A percentile compares a stretch with the other conserved stretches of the same genome.
Evolutionary conservation across 1,140 invertebrate species (phyloP).

Genomic region (Anagrus nilaparvatae): DNA sequence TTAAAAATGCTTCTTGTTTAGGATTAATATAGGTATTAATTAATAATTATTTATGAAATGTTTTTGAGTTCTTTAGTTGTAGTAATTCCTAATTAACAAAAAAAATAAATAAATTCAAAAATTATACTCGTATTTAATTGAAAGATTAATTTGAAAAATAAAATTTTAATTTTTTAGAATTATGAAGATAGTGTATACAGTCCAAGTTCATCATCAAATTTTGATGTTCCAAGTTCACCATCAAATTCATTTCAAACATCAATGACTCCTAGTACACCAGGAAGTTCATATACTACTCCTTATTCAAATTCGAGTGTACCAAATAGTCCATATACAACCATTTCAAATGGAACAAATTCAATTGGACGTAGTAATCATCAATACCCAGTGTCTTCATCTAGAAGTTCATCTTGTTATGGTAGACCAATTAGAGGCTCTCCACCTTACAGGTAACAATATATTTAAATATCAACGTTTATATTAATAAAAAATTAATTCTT

Average conservation of each 20-base stretch:
- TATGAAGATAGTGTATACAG: conserved; percentile 25
- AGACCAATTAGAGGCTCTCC: conserved; percentile 38
- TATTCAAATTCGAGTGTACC: conserved; percentile 27
- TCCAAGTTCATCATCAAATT: conserved; percentile 17
- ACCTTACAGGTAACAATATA: conserved; percentile 30
- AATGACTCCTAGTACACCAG: conserved; percentile 44
- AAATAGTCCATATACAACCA: conserved; percentile 24
- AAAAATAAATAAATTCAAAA: no score
- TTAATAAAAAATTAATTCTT: conserved; percentile 3
- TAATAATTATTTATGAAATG: not conserved
- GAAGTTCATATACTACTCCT: conserved; percentile 39
- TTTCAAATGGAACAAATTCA: conserved; percentile 18
- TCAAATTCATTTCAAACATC: conserved; percentile 35
- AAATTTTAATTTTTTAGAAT: conserved; percentile 11
- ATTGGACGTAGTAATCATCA: conserved; percentile 23
- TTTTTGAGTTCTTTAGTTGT: not conserved
- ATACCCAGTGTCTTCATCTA: conserved; percentile 21
- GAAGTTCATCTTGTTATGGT: conserved; percentile 26
- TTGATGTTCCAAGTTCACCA: conserved; percentile 32
- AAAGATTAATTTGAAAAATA: not conserved
- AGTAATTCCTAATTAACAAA: no score
- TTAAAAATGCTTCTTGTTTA: no score
- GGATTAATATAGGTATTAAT: no score
- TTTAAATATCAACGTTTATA: not conserved
- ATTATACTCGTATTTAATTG: no score